These are phyloP conservation scores for Alexandromys fortis DNA, from an alignment of 2,113 vertebrate genomes.

Conservation along the genomic window DNA sequence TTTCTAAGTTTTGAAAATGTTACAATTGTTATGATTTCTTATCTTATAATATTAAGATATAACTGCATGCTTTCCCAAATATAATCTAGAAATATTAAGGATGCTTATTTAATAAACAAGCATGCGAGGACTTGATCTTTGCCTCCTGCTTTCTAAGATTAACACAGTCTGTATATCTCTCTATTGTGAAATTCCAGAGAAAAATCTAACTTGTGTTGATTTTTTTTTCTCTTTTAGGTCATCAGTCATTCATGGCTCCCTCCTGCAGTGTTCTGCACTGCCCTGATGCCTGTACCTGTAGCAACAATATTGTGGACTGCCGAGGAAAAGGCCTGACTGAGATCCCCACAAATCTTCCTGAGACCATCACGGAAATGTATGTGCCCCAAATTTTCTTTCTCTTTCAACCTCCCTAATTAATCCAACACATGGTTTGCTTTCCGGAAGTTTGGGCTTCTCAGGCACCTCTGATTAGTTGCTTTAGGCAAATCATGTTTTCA, in stretches of 20 bases:
- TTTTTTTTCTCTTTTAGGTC: conserved; percentile 87
- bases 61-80: conserved; percentile 21
- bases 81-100: background rate
- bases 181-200: background rate
- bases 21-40: background rate
- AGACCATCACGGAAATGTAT: conserved; percentile 99
- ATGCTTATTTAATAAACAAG: background rate
- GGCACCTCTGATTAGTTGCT: background rate
- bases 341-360: conserved; percentile 97
- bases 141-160: background rate
- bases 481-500: conserved; percentile 47
- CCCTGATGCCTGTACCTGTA: conserved; percentile 95
- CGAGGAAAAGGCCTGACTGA: conserved; percentile 96
- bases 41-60: background rate
- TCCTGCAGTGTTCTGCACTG: conserved; percentile 98
- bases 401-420: background rate
- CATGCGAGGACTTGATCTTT: background rate
- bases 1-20: background rate
- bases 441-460: background rate
- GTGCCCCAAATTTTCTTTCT: conserved; percentile 69
- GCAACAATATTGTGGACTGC: conserved; percentile 99
- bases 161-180: background rate
- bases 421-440: background rate
- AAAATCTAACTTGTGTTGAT: background rate
- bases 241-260: conserved; percentile 92